Percentiles rank a stretch among this genome's conserved stretches.
These are phyloP conservation scores for Lethocerus indicus DNA, from an alignment of 1,140 invertebrate genomes.

Conservation along the genomic window DNA sequence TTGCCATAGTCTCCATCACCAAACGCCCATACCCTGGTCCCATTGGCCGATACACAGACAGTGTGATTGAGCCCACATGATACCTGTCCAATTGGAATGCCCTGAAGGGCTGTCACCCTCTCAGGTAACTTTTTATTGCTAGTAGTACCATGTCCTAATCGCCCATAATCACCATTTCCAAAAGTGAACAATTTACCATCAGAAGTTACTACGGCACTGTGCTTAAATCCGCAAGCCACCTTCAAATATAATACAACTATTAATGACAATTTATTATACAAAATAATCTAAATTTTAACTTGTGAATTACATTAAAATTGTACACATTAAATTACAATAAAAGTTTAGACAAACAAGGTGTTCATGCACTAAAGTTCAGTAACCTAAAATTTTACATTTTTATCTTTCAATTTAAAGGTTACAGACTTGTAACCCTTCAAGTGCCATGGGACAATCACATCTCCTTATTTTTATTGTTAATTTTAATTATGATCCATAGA, in stretches of 20 bases:
- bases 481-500: too few relatives aligned
- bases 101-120: constrained; percentile 28
- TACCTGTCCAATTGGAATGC: constrained; percentile 27
- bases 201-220: constrained; percentile 43
- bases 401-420: too few relatives aligned
- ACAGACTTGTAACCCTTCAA: too few relatives aligned
- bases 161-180: constrained; percentile 47
- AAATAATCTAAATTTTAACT: too few relatives aligned
- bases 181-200: constrained; percentile 49
- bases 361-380: too few relatives aligned
- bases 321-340: too few relatives aligned
- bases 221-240: constrained; percentile 48
- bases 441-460: too few relatives aligned
- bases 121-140: constrained; percentile 45
- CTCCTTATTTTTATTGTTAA: too few relatives aligned
- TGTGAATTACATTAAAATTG: too few relatives aligned
- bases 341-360: too few relatives aligned
- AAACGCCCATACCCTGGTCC: constrained; percentile 42
- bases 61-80: constrained; percentile 48
- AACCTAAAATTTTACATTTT: too few relatives aligned
- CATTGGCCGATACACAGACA: constrained; percentile 37
- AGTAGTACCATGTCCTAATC: constrained; percentile 39
- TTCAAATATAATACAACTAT: constrained; percentile 20
- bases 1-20: constrained; percentile 52
- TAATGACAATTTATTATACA: too few relatives aligned